A percentile compares a stretch with the other conserved stretches of the same genome.
phyloP scores from a whole-genome alignment of 2,888 invertebrate species.

The Agriopis aurantiaria region DNA sequence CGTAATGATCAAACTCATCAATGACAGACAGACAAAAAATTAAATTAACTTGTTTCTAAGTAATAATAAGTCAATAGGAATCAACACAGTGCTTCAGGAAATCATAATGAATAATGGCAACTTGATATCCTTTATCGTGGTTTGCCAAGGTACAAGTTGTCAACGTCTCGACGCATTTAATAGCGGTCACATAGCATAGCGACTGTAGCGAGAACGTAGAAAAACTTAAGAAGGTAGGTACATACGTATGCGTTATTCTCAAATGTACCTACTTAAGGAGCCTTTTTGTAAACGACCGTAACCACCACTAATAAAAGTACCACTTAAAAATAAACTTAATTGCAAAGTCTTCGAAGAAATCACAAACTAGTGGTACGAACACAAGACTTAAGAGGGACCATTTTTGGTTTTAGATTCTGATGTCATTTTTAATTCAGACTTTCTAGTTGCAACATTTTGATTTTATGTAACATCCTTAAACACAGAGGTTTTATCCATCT shows the following conservation, averaged over 20 bases:
- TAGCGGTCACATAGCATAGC: background rate
- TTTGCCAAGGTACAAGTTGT: background rate
- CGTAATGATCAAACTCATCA: slow-evolving; percentile 30
- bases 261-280: too few relatives aligned
- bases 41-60: background rate
- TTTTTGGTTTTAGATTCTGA: background rate
- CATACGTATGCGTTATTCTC: background rate
- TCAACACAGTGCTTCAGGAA: slow-evolving; percentile 3
- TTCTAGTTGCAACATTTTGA: background rate
- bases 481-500: background rate
- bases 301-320: background rate
- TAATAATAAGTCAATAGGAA: background rate
- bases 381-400: background rate
- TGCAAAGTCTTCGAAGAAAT: background rate
- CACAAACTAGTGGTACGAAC: background rate
- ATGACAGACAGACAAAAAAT: slow-evolving; percentile 22
- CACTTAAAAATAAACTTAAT: background rate
- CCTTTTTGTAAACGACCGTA: background rate
- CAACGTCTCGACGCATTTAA: background rate
- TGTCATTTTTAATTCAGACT: background rate
- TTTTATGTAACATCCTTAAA: too few relatives aligned
- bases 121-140: slow-evolving; percentile 31
- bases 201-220: background rate
- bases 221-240: background rate
- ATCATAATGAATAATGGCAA: slow-evolving; percentile 10